Conservation (phyloP, 2,797 vertebrate species). For the Lacerta viridis region DNA sequence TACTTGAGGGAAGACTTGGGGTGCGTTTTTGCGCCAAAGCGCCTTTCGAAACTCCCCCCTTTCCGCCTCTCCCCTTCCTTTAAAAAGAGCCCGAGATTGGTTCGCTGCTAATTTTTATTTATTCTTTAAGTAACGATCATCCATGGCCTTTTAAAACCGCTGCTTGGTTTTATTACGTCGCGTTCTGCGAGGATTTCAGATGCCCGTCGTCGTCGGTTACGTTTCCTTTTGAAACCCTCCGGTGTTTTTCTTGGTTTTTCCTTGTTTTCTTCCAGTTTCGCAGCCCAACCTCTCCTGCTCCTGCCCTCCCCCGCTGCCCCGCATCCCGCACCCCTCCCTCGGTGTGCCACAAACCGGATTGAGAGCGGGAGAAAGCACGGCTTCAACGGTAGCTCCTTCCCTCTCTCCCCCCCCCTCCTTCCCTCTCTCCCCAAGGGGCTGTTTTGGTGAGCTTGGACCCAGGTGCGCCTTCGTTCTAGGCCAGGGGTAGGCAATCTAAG, state of each 20-base stretch:
- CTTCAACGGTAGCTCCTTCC: neutral
- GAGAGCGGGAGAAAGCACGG: too few relatives aligned
- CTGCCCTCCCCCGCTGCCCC: too few relatives aligned
- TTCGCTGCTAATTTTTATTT: neutral
- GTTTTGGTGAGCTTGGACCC: neutral
- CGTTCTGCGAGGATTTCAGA: neutral
- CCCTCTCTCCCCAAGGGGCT: neutral
- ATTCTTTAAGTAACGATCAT: neutral
- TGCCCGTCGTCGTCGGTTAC: too few relatives aligned
- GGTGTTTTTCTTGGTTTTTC: too few relatives aligned
- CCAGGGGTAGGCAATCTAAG: too few relatives aligned
- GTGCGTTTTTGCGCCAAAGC: neutral
- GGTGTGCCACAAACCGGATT: neutral
- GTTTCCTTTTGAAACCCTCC: neutral
- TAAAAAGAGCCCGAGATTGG: neutral
- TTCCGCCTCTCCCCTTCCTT: neutral
- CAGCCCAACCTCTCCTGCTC: too few relatives aligned
- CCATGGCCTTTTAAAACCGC: neutral
- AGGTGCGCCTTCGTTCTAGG: neutral
- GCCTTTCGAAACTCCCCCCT: neutral
- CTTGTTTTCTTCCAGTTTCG: too few relatives aligned
- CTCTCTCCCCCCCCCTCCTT: neutral
- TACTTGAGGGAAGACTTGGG: neutral
- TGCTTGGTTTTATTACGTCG: too few relatives aligned
- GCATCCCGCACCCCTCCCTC: neutral